phyloP scores from a whole-genome alignment of 2,888 invertebrate species.

The Drosophila mimetica region DNA sequence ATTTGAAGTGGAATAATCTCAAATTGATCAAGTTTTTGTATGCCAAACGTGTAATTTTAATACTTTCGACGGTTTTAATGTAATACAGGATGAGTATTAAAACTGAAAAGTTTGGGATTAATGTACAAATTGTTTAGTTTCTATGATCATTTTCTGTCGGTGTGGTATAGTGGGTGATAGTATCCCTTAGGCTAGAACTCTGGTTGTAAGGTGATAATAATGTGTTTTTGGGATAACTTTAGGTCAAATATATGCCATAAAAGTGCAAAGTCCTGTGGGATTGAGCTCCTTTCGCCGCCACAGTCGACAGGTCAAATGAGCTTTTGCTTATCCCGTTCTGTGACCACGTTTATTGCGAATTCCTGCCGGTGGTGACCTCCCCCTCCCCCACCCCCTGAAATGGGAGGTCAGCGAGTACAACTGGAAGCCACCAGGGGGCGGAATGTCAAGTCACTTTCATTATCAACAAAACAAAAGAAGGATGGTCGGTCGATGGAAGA shows the following conservation, averaged over 20 bases:
- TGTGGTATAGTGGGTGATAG: too few species aligned
- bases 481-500: neutral
- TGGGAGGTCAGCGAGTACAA: conserved; percentile 12
- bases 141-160: too few species aligned
- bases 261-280: neutral
- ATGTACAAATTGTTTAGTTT: too few species aligned
- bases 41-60: too few species aligned
- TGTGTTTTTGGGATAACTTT: too few species aligned
- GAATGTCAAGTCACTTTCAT: conserved; percentile 74
- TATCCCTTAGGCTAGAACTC: neutral
- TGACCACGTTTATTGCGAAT: conserved; percentile 20
- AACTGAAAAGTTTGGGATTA: too few species aligned
- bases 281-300: neutral
- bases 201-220: neutral
- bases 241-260: neutral
- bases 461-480: conserved; percentile 50
- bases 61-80: too few species aligned
- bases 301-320: conserved; percentile 7
- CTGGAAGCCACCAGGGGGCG: conserved; percentile 46
- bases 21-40: too few species aligned
- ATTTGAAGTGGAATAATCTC: too few species aligned
- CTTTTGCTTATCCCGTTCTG: conserved; percentile 1
- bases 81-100: too few species aligned
- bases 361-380: conserved; percentile 4
- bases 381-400: neutral